phyloP scores from a whole-genome alignment of 2,113 vertebrate species.

The Podarcis cretensis region DNA sequence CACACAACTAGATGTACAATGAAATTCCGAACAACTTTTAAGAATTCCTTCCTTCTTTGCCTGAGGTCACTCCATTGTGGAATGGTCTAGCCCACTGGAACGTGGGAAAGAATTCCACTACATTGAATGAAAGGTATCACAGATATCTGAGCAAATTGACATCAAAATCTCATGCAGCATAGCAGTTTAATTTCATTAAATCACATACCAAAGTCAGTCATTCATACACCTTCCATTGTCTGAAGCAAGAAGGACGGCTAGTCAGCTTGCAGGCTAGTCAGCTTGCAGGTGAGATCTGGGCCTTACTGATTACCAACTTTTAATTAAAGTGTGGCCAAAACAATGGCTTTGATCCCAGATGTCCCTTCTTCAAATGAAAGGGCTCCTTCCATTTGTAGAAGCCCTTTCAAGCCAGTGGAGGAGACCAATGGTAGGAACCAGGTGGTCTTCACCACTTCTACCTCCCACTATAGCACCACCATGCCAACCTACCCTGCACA shows the following conservation, averaged over 20 bases:
- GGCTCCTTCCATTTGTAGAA: background rate
- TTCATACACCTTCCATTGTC: rapidly evolving
- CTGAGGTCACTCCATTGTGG: rapidly evolving
- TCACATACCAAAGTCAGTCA: rapidly evolving
- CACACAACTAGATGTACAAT: background rate
- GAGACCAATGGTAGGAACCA: background rate
- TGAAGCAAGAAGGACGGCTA: too few species aligned
- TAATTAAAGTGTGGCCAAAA: background rate
- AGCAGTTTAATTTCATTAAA: background rate
- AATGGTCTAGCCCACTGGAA: background rate
- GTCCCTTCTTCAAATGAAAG: background rate
- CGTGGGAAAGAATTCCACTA: background rate
- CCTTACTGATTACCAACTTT: background rate
- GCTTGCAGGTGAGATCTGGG: background rate
- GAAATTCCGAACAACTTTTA: background rate
- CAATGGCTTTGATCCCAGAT: background rate
- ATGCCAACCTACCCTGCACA: background rate
- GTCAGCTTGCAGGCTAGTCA: background rate
- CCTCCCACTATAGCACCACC: background rate
- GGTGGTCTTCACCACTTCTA: background rate
- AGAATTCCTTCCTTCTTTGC: background rate
- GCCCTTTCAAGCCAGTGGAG: background rate
- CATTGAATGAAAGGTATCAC: background rate
- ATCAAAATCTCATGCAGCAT: background rate
- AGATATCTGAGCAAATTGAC: background rate